Base-by-base conservation (phyloP, 2,797 vertebrate species). In the Thamnophis elegans region DNA sequence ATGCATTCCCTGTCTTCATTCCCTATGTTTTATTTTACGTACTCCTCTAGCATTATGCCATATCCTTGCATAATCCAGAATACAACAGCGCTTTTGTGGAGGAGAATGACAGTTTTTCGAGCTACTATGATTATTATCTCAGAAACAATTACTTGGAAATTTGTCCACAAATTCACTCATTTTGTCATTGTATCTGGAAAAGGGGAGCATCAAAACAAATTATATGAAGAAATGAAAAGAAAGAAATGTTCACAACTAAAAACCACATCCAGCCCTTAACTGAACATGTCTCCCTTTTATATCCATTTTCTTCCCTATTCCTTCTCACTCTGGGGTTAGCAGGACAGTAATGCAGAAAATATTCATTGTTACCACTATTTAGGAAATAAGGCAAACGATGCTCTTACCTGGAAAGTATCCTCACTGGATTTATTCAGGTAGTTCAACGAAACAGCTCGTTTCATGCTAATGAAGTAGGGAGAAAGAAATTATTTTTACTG, bases 401-500 rank as follows among this genome's bases (percentile, higher is more conserved):
- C 20, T 55, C 97, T 98, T 96, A 99, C 99, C 98, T 99, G 98
- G 95, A 98, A 98, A 0, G 97, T 95, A 87, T 98, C 98, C 3
- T 99, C 98, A 0, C 97, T 98, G 93, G 98, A 98, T 96, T 98
- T 99, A 96, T 99, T 99, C 97, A 99, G 97, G 95, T 99, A 98
- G 96, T 98, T 99, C 94, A 99, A 97, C 0, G 99, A 99, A 0
- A 99, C 98, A 6, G 99, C 99, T 96, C 99, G 97, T 95, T 99
- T 99, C 98, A 99, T 99, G 97, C 99, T 99, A 95, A 92, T 78
- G 93, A 92, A 91, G 53, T 94, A 73, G 93, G 94, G 95, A 51
- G 95, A 86, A 92, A 93, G 55, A 65, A 68, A 65, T 26, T 85
- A 26, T 51, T 28, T 92, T 36, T 1, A 65, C 18, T n/a, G 7